Evolutionary conservation across 2,888 invertebrate genomes (phyloP), one percentile per base, ranked within the genome.

Genomic region (Germaria angustata): DNA sequence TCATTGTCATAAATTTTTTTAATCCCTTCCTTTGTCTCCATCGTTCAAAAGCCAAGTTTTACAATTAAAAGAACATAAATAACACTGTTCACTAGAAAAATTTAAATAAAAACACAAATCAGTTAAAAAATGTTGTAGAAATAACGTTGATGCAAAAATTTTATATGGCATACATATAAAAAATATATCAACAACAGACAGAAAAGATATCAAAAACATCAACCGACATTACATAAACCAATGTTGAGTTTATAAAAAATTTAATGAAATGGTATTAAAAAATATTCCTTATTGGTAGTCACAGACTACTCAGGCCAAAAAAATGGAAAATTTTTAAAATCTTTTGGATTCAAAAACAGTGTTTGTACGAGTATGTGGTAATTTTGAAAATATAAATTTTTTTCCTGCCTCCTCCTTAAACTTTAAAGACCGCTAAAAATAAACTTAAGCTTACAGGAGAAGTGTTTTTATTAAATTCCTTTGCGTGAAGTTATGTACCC

Each of bases 161-260:
- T 36, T 32, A 41, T 17, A 2, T 41, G 9, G 6, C 11, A 17
- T 24, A 69, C 22, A 51, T 34, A 15, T 1, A 1, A 17, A 20
- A 32, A 44, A 51, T 41, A 68, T 59, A 76, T 69, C 81, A 78
- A 57, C 78, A 69, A 34, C 81, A 78, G 81, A 69, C 73, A 73
- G 68, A 11, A 63, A n/a, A 78, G 78, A 73, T 69, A 78, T 81
- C 78, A 81, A 73, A 81, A 73, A 68, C 72, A 69, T 61, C 81
- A 66, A 68, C 63, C 55, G 24, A 69, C 53, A 63, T 73, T 46
- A 32, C 57, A 44, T 55, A 53, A 17, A 53, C 41, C 53, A 69
- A 69, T 63, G 69, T 77, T 41, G 68, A 80, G 55, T 76, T 77
- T 77, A 73, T 81, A 49, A 77, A 34, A 71, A 65, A 72, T 41